phyloP scores from a whole-genome alignment of 2,113 vertebrate genomes.

The Bos indicus region DNA sequence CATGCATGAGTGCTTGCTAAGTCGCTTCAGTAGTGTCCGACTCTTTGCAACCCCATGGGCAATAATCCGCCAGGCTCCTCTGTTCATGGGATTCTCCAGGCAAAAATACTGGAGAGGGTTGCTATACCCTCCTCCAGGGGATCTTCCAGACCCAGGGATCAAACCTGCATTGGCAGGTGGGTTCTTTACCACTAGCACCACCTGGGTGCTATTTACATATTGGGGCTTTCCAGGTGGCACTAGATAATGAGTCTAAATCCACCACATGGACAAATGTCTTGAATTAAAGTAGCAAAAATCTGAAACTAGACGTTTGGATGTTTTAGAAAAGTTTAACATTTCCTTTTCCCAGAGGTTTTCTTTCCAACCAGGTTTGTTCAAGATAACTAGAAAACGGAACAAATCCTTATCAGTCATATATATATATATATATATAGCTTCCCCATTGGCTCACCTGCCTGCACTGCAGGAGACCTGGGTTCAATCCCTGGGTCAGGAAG shows the following conservation, averaged over 20 bases:
- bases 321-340: background rate
- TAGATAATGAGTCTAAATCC: slow-evolving; percentile 26
- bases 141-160: background rate
- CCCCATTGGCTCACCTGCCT: background rate
- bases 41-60: background rate
- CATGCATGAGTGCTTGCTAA: background rate
- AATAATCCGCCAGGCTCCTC: background rate
- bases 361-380: slow-evolving; percentile 9
- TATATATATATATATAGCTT: background rate
- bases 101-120: background rate
- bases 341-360: slow-evolving; percentile 19
- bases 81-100: background rate
- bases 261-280: slow-evolving; percentile 47
- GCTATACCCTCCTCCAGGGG: background rate
- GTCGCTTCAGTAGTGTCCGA: background rate
- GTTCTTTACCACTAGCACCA: background rate
- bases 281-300: slow-evolving; percentile 41
- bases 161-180: background rate
- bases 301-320: background rate
- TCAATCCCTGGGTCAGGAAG: background rate
- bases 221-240: background rate
- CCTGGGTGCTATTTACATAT: background rate
- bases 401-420: background rate
- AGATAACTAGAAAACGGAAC: slow-evolving; percentile 51
- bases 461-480: background rate